A percentile compares a stretch with the other conserved stretches of the same genome.
These are phyloP conservation scores for Acinonyx jubatus DNA, from an alignment of 2,113 vertebrate genomes.

Conservation along the genomic window DNA sequence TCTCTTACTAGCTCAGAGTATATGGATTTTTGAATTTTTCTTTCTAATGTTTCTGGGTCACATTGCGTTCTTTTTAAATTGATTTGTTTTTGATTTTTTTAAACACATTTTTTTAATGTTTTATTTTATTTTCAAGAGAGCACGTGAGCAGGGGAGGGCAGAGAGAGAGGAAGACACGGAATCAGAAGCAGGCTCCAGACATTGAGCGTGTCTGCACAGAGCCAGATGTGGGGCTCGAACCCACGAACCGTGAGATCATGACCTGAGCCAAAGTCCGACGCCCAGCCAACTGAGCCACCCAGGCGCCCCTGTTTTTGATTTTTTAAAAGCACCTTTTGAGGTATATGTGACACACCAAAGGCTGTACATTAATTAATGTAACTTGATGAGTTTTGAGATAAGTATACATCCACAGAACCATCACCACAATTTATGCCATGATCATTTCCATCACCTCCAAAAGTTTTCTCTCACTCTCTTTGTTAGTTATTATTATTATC, in stretches of 20 bases:
- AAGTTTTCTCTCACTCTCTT: not conserved
- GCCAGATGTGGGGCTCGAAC: too few species aligned
- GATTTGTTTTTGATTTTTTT: not conserved
- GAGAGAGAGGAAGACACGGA: too few species aligned
- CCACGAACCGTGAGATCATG: too few species aligned
- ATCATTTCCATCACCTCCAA: not conserved
- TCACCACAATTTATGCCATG: not conserved
- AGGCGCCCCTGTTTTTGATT: not conserved
- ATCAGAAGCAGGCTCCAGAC: too few species aligned
- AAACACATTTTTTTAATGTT: not conserved
- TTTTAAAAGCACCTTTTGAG: not conserved
- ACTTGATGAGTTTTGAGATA: not conserved
- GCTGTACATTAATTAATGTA: not conserved
- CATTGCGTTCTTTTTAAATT: not conserved
- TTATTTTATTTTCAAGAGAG: too few species aligned
- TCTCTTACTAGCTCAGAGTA: not conserved
- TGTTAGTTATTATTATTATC: not conserved
- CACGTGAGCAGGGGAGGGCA: too few species aligned
- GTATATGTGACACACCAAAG: not conserved
- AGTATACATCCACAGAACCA: not conserved
- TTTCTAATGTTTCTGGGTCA: not conserved
- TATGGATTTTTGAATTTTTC: not conserved
- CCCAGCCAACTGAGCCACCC: too few species aligned
- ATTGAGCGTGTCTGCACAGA: too few species aligned
- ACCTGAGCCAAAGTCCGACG: too few species aligned